Conservation (phyloP, 2,797 vertebrate genomes). For the Sparidentex hasta region DNA sequence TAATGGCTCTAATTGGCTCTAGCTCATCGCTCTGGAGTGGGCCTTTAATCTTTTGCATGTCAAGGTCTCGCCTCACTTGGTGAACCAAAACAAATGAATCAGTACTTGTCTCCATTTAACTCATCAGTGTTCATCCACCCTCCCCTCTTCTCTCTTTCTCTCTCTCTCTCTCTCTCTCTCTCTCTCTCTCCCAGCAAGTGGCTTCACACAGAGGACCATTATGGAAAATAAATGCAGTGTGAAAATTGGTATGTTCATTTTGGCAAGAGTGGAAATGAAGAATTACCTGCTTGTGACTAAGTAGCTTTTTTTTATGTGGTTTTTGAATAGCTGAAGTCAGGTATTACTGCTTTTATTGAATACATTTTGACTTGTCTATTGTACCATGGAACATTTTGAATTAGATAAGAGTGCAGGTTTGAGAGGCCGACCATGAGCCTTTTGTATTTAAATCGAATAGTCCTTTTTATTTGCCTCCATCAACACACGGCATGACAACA, state of each 20-base stretch:
- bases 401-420: background rate
- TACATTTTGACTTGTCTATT: background rate
- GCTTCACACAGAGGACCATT: constrained; percentile 13
- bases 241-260: constrained; percentile 25
- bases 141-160: constrained; percentile 6
- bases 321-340: constrained; percentile 17
- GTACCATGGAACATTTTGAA: background rate
- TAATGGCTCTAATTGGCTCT: constrained; percentile 77
- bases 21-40: constrained; percentile 63
- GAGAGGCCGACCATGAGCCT: background rate
- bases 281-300: constrained; percentile 28
- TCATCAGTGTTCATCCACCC: constrained; percentile 39
- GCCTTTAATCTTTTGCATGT: constrained; percentile 75
- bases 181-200: background rate
- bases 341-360: constrained; percentile 1
- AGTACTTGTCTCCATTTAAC: constrained; percentile 60
- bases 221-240: constrained; percentile 21
- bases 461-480: background rate
- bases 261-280: constrained; percentile 24
- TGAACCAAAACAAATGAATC: constrained; percentile 77
- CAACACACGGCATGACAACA: background rate
- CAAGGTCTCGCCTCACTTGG: constrained; percentile 58
- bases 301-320: background rate
- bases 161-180: constrained; percentile 4
- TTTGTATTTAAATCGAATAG: background rate